Percentiles rank a stretch among this genome's conserved stretches.
phyloP scores from a whole-genome alignment of 2,113 vertebrate species.

The Dipodomys stephensi region DNA sequence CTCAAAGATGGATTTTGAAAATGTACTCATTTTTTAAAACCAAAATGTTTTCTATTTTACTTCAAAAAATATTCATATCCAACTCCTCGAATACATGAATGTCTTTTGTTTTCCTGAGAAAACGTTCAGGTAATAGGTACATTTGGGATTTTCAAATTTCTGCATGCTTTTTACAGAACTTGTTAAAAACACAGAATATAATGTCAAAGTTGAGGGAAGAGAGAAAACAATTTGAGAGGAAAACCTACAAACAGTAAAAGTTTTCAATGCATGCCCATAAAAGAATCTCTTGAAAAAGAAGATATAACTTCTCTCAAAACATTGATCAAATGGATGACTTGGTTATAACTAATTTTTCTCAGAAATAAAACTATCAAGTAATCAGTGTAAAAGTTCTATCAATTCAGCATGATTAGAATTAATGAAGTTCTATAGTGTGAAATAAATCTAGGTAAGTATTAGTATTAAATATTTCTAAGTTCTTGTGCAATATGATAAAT shows the following conservation, averaged over 20 bases:
- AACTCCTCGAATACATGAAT: not conserved
- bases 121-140: not conserved
- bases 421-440: not conserved
- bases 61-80: conserved; percentile 31
- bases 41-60: not conserved
- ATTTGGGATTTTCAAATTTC: conserved; percentile 45
- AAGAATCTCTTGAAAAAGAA: not conserved
- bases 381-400: conserved; percentile 10
- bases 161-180: not conserved
- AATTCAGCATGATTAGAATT: not conserved
- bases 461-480: conserved; percentile 38
- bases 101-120: not conserved
- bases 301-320: not conserved
- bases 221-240: not conserved
- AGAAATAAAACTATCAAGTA: conserved; percentile 43
- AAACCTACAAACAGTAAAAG: not conserved
- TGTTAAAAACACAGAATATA: not conserved
- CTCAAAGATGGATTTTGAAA: conserved; percentile 27
- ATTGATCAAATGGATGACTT: conserved; percentile 5
- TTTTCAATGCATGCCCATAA: not conserved
- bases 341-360: not conserved
- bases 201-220: no score
- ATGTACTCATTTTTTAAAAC: conserved; percentile 20
- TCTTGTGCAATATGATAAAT: conserved; percentile 28
- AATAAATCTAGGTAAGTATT: conserved; percentile 12